phyloP scores from a whole-genome alignment of 1,140 invertebrate species.

The Paralvinella palmiformis region DNA sequence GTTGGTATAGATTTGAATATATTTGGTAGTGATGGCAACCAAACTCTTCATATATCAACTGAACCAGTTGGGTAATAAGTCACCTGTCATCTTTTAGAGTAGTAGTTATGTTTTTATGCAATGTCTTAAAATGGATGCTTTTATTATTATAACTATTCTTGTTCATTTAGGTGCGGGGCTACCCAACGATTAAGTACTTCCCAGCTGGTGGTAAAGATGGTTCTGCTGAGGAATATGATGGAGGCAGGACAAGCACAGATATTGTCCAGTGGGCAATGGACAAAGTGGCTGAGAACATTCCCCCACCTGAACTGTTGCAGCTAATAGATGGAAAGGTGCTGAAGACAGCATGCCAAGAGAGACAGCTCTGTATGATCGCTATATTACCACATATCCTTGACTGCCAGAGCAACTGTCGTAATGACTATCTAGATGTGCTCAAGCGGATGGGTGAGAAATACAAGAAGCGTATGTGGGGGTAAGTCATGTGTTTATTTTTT shows the following conservation, averaged over 20 bases:
- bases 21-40: too few species aligned
- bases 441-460: slow-evolving; percentile 79
- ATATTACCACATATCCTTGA: slow-evolving; percentile 95
- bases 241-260: slow-evolving; percentile 81
- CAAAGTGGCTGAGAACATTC: slow-evolving; percentile 77
- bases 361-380: slow-evolving; percentile 86
- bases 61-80: too few species aligned
- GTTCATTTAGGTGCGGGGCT: slow-evolving; percentile 69
- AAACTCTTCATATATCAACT: too few species aligned
- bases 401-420: slow-evolving; percentile 90
- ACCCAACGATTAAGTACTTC: slow-evolving; percentile 97
- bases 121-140: too few species aligned
- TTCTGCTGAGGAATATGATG: slow-evolving; percentile 66
- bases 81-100: too few species aligned
- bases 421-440: slow-evolving; percentile 75
- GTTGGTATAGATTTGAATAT: too few species aligned
- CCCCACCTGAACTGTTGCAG: slow-evolving; percentile 74
- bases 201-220: slow-evolving; percentile 72
- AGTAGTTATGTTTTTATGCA: too few species aligned
- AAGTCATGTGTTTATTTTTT: too few species aligned
- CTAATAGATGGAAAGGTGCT: slow-evolving; percentile 58
- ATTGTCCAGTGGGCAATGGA: slow-evolving; percentile 87
- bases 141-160: not conserved
- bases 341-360: slow-evolving; percentile 71
- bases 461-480: slow-evolving; percentile 95